phyloP scores from a whole-genome alignment of 2,113 vertebrate species.

The Nestor notabilis region DNA sequence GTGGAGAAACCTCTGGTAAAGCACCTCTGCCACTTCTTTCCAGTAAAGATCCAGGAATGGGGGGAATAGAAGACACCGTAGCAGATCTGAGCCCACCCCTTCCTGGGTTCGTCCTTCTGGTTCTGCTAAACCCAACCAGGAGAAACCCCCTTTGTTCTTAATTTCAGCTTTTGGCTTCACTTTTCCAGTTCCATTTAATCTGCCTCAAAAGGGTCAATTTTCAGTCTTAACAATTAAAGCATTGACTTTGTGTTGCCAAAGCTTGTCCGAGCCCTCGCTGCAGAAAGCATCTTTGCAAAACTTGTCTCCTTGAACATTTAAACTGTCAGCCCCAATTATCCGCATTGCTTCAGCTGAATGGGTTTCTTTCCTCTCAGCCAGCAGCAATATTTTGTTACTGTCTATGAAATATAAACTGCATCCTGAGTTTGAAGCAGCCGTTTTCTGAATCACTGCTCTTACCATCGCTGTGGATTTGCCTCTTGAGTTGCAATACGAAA shows the following conservation, averaged over 20 bases:
- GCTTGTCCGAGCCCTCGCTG: constrained; percentile 19
- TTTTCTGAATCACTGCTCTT: neutral
- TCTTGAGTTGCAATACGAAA: neutral
- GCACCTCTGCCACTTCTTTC: neutral
- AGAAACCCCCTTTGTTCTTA: neutral
- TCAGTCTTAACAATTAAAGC: constrained; percentile 15
- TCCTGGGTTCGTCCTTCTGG: neutral
- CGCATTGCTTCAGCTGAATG: constrained; percentile 48
- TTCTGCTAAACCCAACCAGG: neutral
- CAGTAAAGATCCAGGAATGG: neutral
- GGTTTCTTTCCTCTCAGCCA: constrained; percentile 31
- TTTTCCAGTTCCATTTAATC: constrained; percentile 1
- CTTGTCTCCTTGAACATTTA: constrained; percentile 55
- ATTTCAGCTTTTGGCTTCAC: neutral
- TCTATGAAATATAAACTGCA: neutral
- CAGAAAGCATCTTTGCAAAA: constrained; percentile 26
- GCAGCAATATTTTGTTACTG: constrained; percentile 48
- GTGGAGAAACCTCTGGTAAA: neutral
- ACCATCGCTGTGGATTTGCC: neutral
- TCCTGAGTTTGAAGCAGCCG: neutral
- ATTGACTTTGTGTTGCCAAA: neutral
- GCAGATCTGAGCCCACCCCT: neutral
- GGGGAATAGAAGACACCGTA: neutral
- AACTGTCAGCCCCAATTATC: constrained; percentile 57
- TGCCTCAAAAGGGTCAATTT: constrained; percentile 35